Conservation (phyloP, 2,888 invertebrate genomes). For the Euzetes globulus region DNA sequence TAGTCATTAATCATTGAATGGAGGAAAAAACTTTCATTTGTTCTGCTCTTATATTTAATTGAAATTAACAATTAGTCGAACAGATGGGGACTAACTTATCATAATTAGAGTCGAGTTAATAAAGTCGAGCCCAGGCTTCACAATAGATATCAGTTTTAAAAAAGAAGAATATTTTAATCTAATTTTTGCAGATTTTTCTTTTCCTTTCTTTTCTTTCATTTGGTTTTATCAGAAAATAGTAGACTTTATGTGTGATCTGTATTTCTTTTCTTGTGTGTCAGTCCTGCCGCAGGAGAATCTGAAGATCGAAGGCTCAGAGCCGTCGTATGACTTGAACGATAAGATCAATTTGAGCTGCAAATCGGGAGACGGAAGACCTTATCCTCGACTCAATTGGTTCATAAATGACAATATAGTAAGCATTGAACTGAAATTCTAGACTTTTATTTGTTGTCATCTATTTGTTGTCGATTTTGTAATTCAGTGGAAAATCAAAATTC, state of each 20-base stretch:
- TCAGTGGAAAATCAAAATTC: background rate
- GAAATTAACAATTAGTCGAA: conserved; percentile 24
- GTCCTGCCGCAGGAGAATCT: conserved; percentile 36
- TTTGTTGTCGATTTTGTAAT: background rate
- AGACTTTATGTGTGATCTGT: background rate
- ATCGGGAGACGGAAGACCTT: conserved; percentile 35
- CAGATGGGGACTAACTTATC: conserved; percentile 23
- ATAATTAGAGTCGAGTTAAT: conserved; percentile 11
- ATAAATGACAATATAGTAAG: conserved; percentile 36
- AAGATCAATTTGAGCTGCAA: conserved; percentile 37
- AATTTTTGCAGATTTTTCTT: background rate
- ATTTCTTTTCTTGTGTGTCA: background rate
- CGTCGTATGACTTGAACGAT: conserved; percentile 34
- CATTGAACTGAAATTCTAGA: background rate
- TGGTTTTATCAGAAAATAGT: background rate
- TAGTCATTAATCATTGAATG: conserved; percentile 3
- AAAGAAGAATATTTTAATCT: conserved; percentile 10
- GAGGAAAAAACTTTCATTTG: background rate
- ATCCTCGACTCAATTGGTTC: conserved; percentile 34
- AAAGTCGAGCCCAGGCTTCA: background rate
- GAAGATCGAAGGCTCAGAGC: conserved; percentile 31
- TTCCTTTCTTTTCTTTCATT: background rate
- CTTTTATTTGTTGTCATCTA: background rate
- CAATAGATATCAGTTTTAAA: background rate
- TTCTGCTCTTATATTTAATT: background rate